Evolutionary conservation across 2,797 vertebrate genomes (phyloP).

Genomic region (Coccyzus lansbergi): DNA sequence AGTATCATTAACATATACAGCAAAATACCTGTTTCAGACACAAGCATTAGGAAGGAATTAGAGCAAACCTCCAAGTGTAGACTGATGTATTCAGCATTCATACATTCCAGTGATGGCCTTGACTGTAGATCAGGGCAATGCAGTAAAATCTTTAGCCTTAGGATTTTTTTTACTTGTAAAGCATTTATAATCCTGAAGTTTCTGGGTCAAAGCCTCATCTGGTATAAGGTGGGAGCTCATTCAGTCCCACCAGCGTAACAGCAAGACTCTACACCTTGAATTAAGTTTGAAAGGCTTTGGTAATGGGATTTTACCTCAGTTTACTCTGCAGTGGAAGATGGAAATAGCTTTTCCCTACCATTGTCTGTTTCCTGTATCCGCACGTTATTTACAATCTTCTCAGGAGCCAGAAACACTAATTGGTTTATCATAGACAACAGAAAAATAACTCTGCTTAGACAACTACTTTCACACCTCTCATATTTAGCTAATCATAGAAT

Average conservation of each 20-base stretch:
- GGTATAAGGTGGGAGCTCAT: neutral
- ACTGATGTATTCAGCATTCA: neutral
- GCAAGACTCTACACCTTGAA: neutral
- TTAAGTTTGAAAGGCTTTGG: neutral
- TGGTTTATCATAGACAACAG: neutral
- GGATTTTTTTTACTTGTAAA: constrained; percentile 6
- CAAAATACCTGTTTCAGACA: neutral
- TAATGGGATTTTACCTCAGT: neutral
- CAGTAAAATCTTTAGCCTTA: neutral
- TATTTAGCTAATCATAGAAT: neutral
- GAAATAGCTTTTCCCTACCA: neutral
- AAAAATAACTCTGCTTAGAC: constrained; percentile 21
- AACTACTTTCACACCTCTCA: neutral
- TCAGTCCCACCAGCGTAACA: neutral
- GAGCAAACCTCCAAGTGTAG: neutral
- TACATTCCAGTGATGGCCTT: neutral
- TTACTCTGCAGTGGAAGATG: neutral
- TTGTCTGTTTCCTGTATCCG: neutral
- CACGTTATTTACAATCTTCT: neutral
- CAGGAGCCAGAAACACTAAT: neutral
- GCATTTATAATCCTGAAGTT: neutral
- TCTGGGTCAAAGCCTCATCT: neutral
- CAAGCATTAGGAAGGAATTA: neutral
- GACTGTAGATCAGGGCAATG: neutral
- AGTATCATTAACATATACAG: neutral